Percentiles rank a stretch among this genome's conserved stretches.
These are phyloP conservation scores for Galerucella pusilla DNA, from an alignment of 2,888 invertebrate genomes.

Conservation along the genomic window DNA sequence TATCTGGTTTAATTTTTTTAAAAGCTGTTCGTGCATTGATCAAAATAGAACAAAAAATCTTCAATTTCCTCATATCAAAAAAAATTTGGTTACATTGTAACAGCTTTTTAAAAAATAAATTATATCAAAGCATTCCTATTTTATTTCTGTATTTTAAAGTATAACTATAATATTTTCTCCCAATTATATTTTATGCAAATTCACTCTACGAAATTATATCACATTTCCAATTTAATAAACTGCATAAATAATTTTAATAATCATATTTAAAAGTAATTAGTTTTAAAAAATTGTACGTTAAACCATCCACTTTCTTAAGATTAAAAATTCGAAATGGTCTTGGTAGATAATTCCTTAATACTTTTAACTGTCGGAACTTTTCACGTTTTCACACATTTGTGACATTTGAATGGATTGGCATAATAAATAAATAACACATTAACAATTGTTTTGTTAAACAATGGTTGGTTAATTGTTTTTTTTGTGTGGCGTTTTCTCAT, in stretches of 20 bases:
- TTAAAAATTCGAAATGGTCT: conserved; percentile 5
- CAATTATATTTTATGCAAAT: no score
- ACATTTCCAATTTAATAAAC: background rate
- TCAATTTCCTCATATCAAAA: no score
- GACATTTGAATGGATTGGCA: conserved; percentile 25
- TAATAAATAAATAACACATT: conserved; percentile 23
- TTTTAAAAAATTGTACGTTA: background rate
- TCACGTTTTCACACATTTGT: conserved; percentile 26
- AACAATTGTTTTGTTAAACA: conserved; percentile 11
- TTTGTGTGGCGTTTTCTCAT: background rate
- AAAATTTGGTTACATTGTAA: no score
- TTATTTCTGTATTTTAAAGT: no score
- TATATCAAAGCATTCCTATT: no score
- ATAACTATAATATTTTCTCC: no score
- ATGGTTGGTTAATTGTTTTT: conserved; percentile 1
- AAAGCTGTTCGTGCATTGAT: no score
- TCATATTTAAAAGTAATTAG: background rate
- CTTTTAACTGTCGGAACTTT: background rate
- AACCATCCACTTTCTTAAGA: conserved; percentile 3
- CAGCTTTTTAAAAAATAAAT: no score
- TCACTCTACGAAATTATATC: background rate
- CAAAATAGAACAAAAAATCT: no score
- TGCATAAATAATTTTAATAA: background rate
- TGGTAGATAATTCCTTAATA: background rate
- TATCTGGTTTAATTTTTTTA: no score